These are phyloP conservation scores for Notodonta ziczac DNA, from an alignment of 2,888 invertebrate species.

Conservation along the genomic window DNA sequence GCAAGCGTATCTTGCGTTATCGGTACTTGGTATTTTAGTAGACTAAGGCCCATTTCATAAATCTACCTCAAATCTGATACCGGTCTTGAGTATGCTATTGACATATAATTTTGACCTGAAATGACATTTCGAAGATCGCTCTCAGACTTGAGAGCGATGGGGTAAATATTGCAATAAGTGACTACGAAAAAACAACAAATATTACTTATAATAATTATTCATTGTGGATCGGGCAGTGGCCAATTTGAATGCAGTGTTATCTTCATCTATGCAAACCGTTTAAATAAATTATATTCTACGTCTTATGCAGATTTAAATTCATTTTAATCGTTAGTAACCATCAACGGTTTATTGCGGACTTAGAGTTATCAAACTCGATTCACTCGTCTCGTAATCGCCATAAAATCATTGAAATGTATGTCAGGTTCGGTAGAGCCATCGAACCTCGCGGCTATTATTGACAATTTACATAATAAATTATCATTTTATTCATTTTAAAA, in stretches of 20 bases:
- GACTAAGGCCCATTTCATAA: no score
- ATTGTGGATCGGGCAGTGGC: no score
- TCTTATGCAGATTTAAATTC: background rate
- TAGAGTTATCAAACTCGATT: background rate
- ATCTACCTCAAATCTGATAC: no score
- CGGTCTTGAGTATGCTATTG: no score
- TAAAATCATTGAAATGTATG: slow-evolving; percentile 1
- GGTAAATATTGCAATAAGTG: slow-evolving; percentile 13
- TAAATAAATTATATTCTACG: background rate
- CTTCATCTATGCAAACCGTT: background rate
- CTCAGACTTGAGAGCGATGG: no score
- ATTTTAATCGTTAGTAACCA: background rate
- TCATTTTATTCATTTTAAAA: background rate
- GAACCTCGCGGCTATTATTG: background rate
- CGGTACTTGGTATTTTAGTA: slow-evolving; percentile 37
- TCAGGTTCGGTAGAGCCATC: slow-evolving; percentile 1
- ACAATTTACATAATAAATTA: background rate
- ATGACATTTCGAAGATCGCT: no score
- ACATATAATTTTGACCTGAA: no score
- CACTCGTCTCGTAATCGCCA: background rate
- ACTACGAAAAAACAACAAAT: background rate
- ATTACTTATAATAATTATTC: background rate
- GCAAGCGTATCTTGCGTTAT: slow-evolving; percentile 49
- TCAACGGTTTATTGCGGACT: background rate
- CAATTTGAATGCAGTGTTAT: no score